Evolutionary conservation across 2,888 invertebrate genomes (phyloP).

Genomic region (Carpatolechia fugitivella): DNA sequence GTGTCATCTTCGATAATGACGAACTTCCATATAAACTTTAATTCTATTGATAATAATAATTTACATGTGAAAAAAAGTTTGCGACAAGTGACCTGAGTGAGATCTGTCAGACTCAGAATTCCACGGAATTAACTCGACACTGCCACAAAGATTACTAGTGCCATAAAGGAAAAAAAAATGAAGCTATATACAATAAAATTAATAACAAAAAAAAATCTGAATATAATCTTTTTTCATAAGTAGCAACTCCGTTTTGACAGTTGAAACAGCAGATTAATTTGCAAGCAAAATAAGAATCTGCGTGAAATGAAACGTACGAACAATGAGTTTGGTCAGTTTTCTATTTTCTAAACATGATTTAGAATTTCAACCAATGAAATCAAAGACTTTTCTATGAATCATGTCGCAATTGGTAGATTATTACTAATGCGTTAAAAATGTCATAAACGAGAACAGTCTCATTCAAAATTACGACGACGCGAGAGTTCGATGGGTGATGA

Average conservation of each 20-base stretch:
- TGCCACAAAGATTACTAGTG: too few relatives aligned
- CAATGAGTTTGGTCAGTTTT: conserved; percentile 37
- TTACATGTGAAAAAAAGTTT: too few relatives aligned
- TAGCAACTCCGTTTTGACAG: not conserved
- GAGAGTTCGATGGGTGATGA: conserved; percentile 57
- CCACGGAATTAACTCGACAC: too few relatives aligned
- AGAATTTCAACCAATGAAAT: conserved; percentile 34
- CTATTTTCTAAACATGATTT: conserved; percentile 13
- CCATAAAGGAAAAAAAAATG: too few relatives aligned
- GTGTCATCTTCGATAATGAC: too few relatives aligned
- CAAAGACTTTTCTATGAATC: conserved; percentile 12
- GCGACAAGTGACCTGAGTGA: too few relatives aligned
- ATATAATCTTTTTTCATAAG: not conserved
- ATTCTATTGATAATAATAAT: too few relatives aligned
- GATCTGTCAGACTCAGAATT: too few relatives aligned
- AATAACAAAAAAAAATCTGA: too few relatives aligned
- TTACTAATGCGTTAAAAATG: conserved; percentile 64
- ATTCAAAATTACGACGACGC: conserved; percentile 66
- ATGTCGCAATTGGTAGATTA: conserved; percentile 37
- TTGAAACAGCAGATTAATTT: not conserved
- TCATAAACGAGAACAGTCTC: conserved; percentile 45
- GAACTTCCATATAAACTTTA: too few relatives aligned
- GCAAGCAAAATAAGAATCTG: conserved; percentile 8
- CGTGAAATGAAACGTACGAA: conserved; percentile 33
- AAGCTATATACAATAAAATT: too few relatives aligned